A percentile compares a stretch with the other conserved stretches of the same genome.
Evolutionary conservation across 2,797 vertebrate genomes (phyloP).

Genomic region (Gambusia yucatana): DNA sequence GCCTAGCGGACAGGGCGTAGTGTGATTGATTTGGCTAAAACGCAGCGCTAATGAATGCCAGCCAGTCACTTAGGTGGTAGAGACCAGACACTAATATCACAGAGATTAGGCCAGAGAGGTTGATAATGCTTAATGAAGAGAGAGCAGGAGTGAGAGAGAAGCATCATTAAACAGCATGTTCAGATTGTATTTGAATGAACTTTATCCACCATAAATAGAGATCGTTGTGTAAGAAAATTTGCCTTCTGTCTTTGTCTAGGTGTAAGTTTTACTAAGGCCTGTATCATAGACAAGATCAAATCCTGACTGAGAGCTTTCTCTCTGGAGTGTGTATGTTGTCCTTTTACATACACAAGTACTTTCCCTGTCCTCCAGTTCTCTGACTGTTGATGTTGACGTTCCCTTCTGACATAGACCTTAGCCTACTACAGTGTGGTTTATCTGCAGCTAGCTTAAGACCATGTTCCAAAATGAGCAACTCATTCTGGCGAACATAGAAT

Average conservation of each 20-base stretch:
- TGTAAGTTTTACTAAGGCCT: background rate
- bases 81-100: conserved; percentile 80
- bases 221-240: background rate
- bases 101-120: conserved; percentile 80
- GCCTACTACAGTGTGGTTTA: background rate
- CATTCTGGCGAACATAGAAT: background rate
- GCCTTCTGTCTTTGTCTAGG: background rate
- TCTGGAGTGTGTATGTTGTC: background rate
- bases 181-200: conserved; percentile 28
- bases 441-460: background rate
- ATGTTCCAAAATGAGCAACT: background rate
- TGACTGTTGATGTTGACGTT: background rate
- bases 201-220: conserved; percentile 22
- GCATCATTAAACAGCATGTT: conserved; percentile 44
- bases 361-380: background rate
- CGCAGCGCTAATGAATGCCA: conserved; percentile 83
- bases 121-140: conserved; percentile 83
- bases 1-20: conserved; percentile 66
- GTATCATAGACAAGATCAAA: background rate
- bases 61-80: conserved; percentile 80
- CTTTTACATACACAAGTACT: background rate
- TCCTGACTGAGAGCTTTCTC: background rate
- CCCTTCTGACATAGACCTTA: background rate
- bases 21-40: conserved; percentile 83
- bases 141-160: conserved; percentile 27